phyloP scores from a whole-genome alignment of 2,113 vertebrate species.

The Gallinago media region DNA sequence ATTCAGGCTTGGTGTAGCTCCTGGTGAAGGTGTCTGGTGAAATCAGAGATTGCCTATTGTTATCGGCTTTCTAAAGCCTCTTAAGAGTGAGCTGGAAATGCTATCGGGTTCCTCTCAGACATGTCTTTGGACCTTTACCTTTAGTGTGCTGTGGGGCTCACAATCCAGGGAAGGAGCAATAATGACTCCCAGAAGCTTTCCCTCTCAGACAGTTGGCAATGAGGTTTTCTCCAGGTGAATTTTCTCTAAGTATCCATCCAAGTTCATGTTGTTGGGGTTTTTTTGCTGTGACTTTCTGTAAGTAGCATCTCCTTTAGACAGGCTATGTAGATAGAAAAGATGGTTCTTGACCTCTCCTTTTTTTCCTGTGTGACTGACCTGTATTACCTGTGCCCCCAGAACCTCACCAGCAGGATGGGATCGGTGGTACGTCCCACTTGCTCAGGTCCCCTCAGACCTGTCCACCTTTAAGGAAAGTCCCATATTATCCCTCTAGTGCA shows the following conservation, averaged over 20 bases:
- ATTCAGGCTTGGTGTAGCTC: neutral
- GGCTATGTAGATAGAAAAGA: neutral
- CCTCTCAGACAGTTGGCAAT: neutral
- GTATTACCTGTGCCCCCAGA: neutral
- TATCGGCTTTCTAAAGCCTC: neutral
- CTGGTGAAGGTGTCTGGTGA: neutral
- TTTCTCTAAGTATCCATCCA: neutral
- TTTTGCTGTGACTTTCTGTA: neutral
- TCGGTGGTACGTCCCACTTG: neutral
- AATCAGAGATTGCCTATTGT: accelerated
- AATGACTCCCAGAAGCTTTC: neutral
- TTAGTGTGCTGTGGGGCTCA: neutral
- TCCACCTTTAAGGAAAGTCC: neutral
- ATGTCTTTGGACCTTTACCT: neutral
- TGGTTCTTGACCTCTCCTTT: neutral
- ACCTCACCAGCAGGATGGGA: neutral
- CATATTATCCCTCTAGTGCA: neutral
- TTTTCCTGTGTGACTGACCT: neutral
- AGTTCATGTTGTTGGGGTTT: neutral
- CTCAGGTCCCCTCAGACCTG: neutral
- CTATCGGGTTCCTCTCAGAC: neutral
- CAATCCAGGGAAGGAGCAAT: neutral
- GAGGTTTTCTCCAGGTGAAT: neutral
- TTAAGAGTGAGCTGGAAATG: neutral
- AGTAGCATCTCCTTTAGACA: neutral